Conservation (phyloP, 2,797 vertebrate species). For the Diplodus sargus region DNA sequence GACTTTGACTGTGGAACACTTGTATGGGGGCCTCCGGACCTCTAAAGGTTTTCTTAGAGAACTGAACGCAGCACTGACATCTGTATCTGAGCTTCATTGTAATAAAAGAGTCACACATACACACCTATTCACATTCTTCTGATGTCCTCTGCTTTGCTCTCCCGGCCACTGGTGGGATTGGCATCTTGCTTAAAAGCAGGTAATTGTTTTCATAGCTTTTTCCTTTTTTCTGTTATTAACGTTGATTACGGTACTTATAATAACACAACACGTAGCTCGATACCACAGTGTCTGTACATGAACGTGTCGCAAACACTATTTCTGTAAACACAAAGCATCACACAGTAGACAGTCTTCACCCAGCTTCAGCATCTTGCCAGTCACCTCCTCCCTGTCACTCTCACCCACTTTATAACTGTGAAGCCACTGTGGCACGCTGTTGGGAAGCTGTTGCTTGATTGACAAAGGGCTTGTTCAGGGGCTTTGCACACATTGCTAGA, state of each 20-base stretch:
- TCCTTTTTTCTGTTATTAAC: constrained; percentile 51
- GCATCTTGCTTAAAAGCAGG: constrained; percentile 84
- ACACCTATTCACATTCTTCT: constrained; percentile 75
- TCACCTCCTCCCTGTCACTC: constrained; percentile 39
- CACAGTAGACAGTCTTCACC: constrained; percentile 46
- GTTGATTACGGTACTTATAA: constrained; percentile 30
- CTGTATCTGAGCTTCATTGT: constrained; percentile 47
- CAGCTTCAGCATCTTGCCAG: constrained; percentile 53
- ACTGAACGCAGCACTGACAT: constrained; percentile 37
- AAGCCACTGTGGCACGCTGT: constrained; percentile 74
- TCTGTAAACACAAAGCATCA: constrained; percentile 39
- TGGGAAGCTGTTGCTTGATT: constrained; percentile 74
- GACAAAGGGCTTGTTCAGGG: constrained; percentile 74
- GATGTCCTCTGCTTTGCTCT: constrained; percentile 80
- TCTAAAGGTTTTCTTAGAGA: constrained; percentile 40
- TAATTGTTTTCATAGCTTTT: constrained; percentile 78
- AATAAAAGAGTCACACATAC: constrained; percentile 62
- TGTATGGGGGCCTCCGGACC: constrained; percentile 28
- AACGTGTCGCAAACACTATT: constrained; percentile 43
- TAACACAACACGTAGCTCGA: constrained; percentile 40
- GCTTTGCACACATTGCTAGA: constrained; percentile 84
- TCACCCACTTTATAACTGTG: constrained; percentile 67
- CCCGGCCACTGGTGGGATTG: constrained; percentile 79
- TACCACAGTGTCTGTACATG: constrained; percentile 66
- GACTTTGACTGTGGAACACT: constrained; percentile 37